Evolutionary conservation across 2,113 vertebrate species (phyloP).

Genomic region (Sinocyclocheilus grahami): DNA sequence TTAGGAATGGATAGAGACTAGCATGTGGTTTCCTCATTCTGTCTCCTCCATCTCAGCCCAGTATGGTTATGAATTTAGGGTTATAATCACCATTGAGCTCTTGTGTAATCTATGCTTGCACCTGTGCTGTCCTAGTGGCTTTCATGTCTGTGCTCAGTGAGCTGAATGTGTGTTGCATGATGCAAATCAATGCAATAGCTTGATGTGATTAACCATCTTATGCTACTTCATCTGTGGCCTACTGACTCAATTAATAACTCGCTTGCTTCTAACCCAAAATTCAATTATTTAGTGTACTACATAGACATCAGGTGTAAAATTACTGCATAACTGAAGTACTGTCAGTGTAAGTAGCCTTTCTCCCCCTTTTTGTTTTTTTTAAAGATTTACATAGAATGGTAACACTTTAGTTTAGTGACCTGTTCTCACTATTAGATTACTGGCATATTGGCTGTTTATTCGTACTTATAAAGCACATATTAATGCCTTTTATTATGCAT

Average conservation of each 20-base stretch:
- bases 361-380: too few species aligned
- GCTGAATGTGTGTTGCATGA: slow-evolving; percentile 37
- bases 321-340: not conserved
- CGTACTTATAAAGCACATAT: too few species aligned
- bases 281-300: not conserved
- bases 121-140: slow-evolving; percentile 28
- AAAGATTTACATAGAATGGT: too few species aligned
- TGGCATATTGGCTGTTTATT: too few species aligned
- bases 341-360: not conserved
- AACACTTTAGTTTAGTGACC: too few species aligned
- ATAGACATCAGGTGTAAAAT: not conserved
- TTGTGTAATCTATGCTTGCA: slow-evolving; percentile 21
- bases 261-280: not conserved
- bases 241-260: not conserved
- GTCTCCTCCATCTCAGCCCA: not conserved
- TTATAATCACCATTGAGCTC: slow-evolving; percentile 33
- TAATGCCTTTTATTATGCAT: too few species aligned
- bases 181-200: slow-evolving; percentile 49
- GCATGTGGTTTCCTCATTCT: slow-evolving; percentile 41
- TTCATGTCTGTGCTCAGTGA: not conserved
- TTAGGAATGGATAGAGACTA: slow-evolving; percentile 24
- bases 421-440: too few species aligned
- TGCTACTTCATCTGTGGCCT: not conserved
- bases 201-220: slow-evolving; percentile 15
- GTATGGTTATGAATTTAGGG: slow-evolving; percentile 29